Evolutionary conservation across 2,797 vertebrate genomes (phyloP).

Genomic region (Microcaecilia unicolor): DNA sequence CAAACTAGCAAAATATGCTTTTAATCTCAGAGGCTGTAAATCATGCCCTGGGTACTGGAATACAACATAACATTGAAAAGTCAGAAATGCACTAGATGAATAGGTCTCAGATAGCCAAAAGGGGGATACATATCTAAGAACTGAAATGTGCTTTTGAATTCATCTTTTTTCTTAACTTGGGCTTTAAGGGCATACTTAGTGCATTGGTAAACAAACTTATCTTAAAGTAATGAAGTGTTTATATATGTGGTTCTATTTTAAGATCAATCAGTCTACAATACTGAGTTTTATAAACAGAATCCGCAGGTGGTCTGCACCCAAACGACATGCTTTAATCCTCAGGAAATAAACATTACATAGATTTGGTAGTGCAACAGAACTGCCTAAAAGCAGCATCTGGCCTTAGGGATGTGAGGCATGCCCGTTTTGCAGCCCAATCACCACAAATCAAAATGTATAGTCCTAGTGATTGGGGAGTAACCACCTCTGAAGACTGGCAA

Average conservation of each 20-base stretch:
- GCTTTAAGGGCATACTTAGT: no score
- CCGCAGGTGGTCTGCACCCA: conserved; percentile 71
- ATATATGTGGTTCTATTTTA: conserved; percentile 39
- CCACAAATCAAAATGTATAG: conserved; percentile 48
- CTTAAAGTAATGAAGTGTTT: conserved; percentile 51
- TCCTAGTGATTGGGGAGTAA: conserved; percentile 53
- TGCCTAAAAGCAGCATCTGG: conserved; percentile 37
- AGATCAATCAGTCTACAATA: conserved; percentile 37
- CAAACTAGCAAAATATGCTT: no score
- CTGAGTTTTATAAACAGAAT: conserved; percentile 68
- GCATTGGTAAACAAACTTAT: no score
- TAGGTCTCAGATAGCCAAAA: no score
- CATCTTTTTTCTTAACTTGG: no score
- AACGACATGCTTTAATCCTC: conserved; percentile 48
- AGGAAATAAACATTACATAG: conserved; percentile 36
- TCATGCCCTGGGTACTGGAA: no score
- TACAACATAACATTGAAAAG: not conserved
- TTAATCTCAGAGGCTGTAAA: no score
- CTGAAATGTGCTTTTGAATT: no score
- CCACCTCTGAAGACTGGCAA: conserved; percentile 43
- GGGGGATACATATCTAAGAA: no score
- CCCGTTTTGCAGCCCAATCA: conserved; percentile 7
- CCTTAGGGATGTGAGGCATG: conserved; percentile 31
- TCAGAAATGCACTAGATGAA: not conserved
- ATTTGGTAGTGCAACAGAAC: conserved; percentile 23